Percentiles rank a stretch among this genome's conserved stretches.
Evolutionary conservation across 2,888 invertebrate species (phyloP).

Genomic region (Lamproptera curius): DNA sequence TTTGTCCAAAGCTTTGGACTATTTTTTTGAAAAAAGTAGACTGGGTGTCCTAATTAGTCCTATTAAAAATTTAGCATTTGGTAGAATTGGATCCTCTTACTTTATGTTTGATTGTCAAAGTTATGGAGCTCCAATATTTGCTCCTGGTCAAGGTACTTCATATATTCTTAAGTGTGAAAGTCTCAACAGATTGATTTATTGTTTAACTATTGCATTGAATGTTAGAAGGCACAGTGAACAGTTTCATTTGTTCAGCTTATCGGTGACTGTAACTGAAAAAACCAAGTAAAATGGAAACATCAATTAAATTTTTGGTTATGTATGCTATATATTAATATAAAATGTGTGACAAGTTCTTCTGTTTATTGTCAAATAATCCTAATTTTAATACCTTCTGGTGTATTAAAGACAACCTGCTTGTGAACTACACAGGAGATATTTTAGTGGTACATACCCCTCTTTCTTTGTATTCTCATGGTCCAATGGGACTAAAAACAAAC

Average conservation of each 20-base stretch:
- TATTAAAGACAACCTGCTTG: no score
- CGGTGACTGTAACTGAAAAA: slow-evolving; percentile 44
- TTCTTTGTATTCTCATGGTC: no score
- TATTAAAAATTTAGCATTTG: slow-evolving; percentile 73
- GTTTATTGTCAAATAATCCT: no score
- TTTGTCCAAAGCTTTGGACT: slow-evolving; percentile 78
- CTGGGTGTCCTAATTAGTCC: slow-evolving; percentile 77
- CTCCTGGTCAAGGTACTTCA: slow-evolving; percentile 75
- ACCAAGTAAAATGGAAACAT: slow-evolving; percentile 50
- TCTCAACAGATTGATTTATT: slow-evolving; percentile 80
- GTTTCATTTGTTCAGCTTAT: slow-evolving; percentile 67
- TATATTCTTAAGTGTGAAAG: slow-evolving; percentile 80
- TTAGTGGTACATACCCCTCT: no score
- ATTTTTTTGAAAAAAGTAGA: slow-evolving; percentile 75
- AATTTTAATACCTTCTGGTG: no score
- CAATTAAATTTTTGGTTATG: no score
- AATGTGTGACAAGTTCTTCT: no score
- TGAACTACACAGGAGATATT: no score
- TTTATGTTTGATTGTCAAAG: slow-evolving; percentile 84
- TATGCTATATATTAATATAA: no score
- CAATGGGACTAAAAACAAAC: no score
- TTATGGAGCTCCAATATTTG: slow-evolving; percentile 79
- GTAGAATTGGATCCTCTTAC: slow-evolving; percentile 73
- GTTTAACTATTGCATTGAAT: slow-evolving; percentile 80
- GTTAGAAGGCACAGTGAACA: slow-evolving; percentile 73